phyloP scores from a whole-genome alignment of 2,113 vertebrate species.

The Esox niger region DNA sequence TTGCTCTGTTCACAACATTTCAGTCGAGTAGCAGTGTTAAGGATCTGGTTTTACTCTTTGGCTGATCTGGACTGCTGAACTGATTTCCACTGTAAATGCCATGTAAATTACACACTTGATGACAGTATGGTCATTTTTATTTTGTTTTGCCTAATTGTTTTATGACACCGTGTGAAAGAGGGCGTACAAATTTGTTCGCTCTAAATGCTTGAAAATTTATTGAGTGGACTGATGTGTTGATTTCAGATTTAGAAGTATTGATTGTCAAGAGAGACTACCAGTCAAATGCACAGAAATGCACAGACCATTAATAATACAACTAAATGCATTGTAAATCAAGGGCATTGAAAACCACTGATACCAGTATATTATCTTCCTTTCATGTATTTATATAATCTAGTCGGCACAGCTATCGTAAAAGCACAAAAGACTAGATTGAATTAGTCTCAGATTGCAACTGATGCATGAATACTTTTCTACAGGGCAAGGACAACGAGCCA shows the following conservation, averaged over 20 bases:
- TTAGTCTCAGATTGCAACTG: constrained; percentile 43
- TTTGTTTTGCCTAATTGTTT: not conserved
- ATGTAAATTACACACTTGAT: not conserved
- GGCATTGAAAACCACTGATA: no score
- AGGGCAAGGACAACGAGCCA: constrained; percentile 72
- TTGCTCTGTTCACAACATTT: not conserved
- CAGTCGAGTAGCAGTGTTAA: not conserved
- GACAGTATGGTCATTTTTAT: not conserved
- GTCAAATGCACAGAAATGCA: no score
- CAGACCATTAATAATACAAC: no score
- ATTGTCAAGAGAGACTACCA: no score
- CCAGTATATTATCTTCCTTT: no score
- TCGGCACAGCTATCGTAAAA: not conserved
- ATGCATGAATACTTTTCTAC: constrained; percentile 69
- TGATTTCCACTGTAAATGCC: constrained; percentile 17
- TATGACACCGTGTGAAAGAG: not conserved
- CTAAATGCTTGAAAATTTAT: no score
- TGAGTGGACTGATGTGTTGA: no score
- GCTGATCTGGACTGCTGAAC: constrained; percentile 12
- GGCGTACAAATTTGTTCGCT: not conserved
- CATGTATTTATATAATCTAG: no score
- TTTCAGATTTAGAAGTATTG: no score
- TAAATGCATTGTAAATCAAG: no score
- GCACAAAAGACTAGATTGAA: not conserved
- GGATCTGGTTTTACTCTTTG: not conserved